Evolutionary conservation across 37 sponge, comb jelly and placozoan genomes (phyloP), one percentile per base, ranked within the genome.

Genomic region (Spongilla lacustris): DNA sequence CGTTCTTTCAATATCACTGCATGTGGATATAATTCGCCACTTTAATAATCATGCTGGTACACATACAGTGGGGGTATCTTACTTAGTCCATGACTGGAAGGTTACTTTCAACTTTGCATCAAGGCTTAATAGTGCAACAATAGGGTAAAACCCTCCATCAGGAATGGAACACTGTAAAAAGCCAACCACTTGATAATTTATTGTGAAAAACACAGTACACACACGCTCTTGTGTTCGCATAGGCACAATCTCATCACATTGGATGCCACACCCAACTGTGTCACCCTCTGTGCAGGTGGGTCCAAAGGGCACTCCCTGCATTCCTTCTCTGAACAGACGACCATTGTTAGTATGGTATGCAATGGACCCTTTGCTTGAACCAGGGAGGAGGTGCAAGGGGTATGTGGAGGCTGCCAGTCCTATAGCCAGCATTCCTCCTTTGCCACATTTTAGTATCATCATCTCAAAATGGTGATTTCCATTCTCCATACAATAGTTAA

Each of bases 331-430:
- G 75, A 85, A 94, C 46, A 94, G 73, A 21, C 90, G 78, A 0
- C 94, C 94, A 32, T 94, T 85, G 83, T 94, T 90, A 25, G 94
- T 88, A 72, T 94, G 91, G 77, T 90, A 94, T 25, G 90, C 94
- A 31, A 94, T 83, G 21, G 79, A 50, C 1, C 91, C 91, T 29
- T 83, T 35, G 24, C 81, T 90, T 91, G 91, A 94, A 23, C 95
- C 95, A 29, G 96, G 96, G 34, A 87, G 90, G 66, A 84, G 58
- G 70, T 81, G 71, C 24, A 91, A 73, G 0, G 91, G 89, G 72
- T 96, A 93, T 2, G 88, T 87, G 0, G 32, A 69, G n/a, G 79
- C 85, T 4, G 86, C 96, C 13, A 96, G 78, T 6, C 96, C 96
- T 0, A 96, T 90, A 17, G 94, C 96, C 23, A 92, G 33, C 75